Evolutionary conservation across 2,113 vertebrate species (phyloP).

Genomic region (Nanorana parkeri): DNA sequence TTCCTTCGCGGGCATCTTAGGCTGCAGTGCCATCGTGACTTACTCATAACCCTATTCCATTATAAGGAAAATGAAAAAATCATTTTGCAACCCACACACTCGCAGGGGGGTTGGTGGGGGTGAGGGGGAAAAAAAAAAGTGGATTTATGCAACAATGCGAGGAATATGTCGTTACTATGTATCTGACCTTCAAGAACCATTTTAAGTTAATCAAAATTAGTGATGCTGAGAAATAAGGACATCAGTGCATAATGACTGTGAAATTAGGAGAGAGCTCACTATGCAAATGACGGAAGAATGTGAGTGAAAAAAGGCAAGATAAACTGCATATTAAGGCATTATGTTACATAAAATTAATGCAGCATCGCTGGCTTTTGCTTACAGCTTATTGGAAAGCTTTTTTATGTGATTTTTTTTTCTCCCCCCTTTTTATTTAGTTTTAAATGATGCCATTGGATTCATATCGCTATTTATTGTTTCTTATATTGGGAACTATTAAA

Average conservation of each 20-base stretch:
- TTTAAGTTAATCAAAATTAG: constrained; percentile 99
- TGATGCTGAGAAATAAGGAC: constrained; percentile 94
- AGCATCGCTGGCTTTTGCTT: constrained; percentile 81
- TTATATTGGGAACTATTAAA: background rate
- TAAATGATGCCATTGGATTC: constrained; percentile 13
- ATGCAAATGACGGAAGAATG: constrained; percentile 94
- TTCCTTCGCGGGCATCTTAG: background rate
- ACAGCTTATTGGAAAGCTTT: constrained; percentile 64
- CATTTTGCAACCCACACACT: constrained; percentile 27
- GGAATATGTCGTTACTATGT: constrained; percentile 61
- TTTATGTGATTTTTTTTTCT: constrained; percentile 55
- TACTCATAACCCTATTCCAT: constrained; percentile 25
- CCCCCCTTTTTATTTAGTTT: background rate
- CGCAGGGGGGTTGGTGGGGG: background rate
- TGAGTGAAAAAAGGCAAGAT: constrained; percentile 93
- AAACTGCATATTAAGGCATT: constrained; percentile 93
- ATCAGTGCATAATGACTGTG: constrained; percentile 98
- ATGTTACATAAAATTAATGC: constrained; percentile 88
- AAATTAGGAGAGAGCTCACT: constrained; percentile 92
- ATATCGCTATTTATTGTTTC: background rate
- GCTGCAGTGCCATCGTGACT: background rate
- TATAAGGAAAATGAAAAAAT: background rate
- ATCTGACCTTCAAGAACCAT: constrained; percentile 93
- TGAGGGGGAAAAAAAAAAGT: constrained; percentile 3
- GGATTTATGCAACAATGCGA: constrained; percentile 58